Percentiles rank a stretch among this genome's conserved stretches.
Conservation (phyloP, 2,113 vertebrate species). For the Embiotoca jacksoni region DNA sequence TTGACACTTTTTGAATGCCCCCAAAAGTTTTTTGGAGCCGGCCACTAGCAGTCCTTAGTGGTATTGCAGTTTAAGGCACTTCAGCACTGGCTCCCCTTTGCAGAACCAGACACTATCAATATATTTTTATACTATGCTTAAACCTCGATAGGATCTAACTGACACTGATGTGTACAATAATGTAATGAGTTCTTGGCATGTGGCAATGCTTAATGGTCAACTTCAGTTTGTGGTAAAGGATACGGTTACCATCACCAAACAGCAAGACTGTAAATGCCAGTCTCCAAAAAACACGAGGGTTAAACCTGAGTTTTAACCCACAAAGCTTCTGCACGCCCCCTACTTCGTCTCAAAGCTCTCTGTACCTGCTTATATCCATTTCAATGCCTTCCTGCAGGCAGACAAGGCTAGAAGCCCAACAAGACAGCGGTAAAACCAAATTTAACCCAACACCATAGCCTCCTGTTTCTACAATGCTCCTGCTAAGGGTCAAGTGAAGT, state of each 20-base stretch:
- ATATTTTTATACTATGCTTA: no score
- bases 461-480: neutral
- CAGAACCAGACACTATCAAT: no score
- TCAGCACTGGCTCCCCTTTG: no score
- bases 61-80: no score
- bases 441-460: conserved; percentile 12
- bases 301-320: neutral
- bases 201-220: no score
- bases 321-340: neutral
- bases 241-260: neutral
- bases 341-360: neutral
- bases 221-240: neutral
- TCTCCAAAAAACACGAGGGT: neutral
- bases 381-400: conserved; percentile 5
- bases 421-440: conserved; percentile 15
- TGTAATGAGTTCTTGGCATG: no score
- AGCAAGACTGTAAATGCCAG: neutral
- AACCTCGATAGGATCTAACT: no score
- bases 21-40: no score
- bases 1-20: no score
- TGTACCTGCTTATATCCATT: neutral
- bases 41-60: no score
- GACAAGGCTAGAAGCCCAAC: neutral
- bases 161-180: no score
- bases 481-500: conserved; percentile 15